Percentiles rank a stretch among this genome's conserved stretches.
Evolutionary conservation across 2,888 invertebrate genomes (phyloP).

Genomic region (Lucinisca nassula): DNA sequence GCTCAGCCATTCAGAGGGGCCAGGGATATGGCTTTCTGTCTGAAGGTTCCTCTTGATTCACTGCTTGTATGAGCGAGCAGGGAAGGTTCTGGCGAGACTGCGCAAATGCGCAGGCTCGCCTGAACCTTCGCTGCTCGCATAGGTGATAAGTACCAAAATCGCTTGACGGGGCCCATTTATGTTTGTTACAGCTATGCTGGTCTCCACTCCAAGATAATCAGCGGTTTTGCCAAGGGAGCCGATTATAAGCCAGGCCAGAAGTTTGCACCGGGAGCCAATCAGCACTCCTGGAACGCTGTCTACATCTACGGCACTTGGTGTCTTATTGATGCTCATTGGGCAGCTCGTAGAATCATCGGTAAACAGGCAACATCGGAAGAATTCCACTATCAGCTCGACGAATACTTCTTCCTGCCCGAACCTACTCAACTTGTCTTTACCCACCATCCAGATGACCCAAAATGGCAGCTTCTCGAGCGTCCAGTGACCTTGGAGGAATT

Average conservation of each 20-base stretch:
- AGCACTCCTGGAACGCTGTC: constrained; percentile 88
- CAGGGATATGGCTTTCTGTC: too few relatives aligned
- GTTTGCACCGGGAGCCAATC: constrained; percentile 87
- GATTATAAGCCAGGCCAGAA: constrained; percentile 88
- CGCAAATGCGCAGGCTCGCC: too few relatives aligned
- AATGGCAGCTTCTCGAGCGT: constrained; percentile 87
- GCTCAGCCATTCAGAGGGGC: too few relatives aligned
- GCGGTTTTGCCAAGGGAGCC: constrained; percentile 88
- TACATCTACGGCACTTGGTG: constrained; percentile 88
- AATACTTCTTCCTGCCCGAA: constrained; percentile 88
- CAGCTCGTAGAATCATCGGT: constrained; percentile 87
- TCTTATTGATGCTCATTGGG: constrained; percentile 88
- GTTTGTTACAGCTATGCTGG: constrained; percentile 86
- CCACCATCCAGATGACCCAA: constrained; percentile 87
- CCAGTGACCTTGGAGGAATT: constrained; percentile 86
- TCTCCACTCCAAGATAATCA: constrained; percentile 87
- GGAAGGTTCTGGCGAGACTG: too few relatives aligned
- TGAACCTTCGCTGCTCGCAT: too few relatives aligned
- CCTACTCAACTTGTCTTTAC: constrained; percentile 88
- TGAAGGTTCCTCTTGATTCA: too few relatives aligned
- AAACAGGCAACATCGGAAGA: constrained; percentile 86
- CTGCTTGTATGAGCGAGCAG: too few relatives aligned
- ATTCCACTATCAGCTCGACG: constrained; percentile 87
- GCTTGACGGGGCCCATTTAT: too few relatives aligned
- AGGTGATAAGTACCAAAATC: too few relatives aligned